Conservation (phyloP, 2,888 invertebrate species). For the Cataglyphis albicans region DNA sequence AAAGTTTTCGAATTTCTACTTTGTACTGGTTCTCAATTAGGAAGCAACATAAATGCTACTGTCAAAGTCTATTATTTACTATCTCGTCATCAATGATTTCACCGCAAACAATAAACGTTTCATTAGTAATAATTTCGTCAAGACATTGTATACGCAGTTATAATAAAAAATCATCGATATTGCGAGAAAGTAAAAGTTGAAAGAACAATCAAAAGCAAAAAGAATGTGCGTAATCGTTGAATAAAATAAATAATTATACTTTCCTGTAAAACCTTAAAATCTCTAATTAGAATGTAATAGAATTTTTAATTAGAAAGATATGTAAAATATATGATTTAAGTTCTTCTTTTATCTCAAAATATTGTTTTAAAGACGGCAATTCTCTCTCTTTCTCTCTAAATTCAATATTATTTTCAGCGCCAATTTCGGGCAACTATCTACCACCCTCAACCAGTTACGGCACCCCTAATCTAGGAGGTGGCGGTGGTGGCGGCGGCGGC, state of each 20-base stretch:
- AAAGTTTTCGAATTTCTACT: constrained; percentile 19
- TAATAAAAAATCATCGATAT: constrained; percentile 3
- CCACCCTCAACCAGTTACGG: constrained; percentile 88
- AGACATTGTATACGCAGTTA: background rate
- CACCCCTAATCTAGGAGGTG: constrained; percentile 81
- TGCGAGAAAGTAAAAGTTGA: background rate
- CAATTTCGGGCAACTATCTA: constrained; percentile 88
- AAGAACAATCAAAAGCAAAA: background rate
- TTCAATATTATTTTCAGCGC: constrained; percentile 84
- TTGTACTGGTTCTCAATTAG: constrained; percentile 2
- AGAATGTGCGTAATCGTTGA: background rate
- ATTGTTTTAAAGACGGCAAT: background rate
- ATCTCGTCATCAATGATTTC: constrained; percentile 18
- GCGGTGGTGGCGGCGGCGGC: constrained; percentile 84
- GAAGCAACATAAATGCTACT: constrained; percentile 9
- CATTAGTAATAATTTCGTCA: constrained; percentile 1
- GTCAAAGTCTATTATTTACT: constrained; percentile 19
- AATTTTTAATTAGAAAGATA: background rate
- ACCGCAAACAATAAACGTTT: constrained; percentile 39
- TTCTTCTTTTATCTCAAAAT: background rate
- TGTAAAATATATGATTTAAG: background rate
- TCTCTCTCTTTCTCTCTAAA: background rate
- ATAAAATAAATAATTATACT: background rate
- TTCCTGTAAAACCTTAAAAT: background rate
- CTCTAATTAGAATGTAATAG: background rate